phyloP scores from a whole-genome alignment of 2,888 invertebrate species.

The Leptinotarsa juncta region DNA sequence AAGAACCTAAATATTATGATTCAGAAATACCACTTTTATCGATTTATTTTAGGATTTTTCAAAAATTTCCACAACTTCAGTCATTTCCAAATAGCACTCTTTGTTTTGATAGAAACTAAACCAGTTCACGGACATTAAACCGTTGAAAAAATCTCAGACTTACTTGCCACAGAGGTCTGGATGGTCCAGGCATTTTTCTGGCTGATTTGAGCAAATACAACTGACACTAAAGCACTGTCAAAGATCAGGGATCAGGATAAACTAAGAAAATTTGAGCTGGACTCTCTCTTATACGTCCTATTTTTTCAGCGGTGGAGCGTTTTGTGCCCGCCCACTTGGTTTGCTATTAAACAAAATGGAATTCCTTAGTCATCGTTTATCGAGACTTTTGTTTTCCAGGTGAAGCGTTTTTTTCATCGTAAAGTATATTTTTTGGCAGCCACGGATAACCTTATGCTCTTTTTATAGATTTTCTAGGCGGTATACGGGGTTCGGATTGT shows the following conservation, averaged over 20 bases:
- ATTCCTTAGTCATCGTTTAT: conserved; percentile 53
- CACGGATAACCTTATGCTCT: background rate
- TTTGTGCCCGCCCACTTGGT: conserved; percentile 50
- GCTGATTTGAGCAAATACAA: conserved; percentile 35
- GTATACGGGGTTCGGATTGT: background rate
- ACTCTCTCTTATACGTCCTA: conserved; percentile 60
- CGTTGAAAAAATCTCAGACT: conserved; percentile 34
- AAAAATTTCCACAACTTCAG: background rate
- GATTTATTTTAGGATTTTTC: background rate
- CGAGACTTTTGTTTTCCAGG: conserved; percentile 37
- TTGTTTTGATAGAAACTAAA: too few species aligned
- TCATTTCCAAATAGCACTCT: too few species aligned
- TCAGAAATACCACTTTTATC: background rate
- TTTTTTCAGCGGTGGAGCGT: conserved; percentile 58
- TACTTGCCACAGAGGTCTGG: conserved; percentile 80
- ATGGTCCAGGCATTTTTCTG: conserved; percentile 76
- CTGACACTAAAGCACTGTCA: conserved; percentile 53
- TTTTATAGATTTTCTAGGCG: conserved; percentile 4
- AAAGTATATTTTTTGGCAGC: conserved; percentile 22
- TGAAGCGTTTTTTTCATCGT: conserved; percentile 10
- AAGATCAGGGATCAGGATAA: conserved; percentile 50
- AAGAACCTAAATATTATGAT: too few species aligned
- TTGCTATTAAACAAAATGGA: conserved; percentile 49
- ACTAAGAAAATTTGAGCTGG: conserved; percentile 56
- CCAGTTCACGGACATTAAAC: background rate